Percentiles rank a stretch among this genome's conserved stretches.
Evolutionary conservation across 1,140 invertebrate genomes (phyloP).

Genomic region (Geopemphigus sp.): DNA sequence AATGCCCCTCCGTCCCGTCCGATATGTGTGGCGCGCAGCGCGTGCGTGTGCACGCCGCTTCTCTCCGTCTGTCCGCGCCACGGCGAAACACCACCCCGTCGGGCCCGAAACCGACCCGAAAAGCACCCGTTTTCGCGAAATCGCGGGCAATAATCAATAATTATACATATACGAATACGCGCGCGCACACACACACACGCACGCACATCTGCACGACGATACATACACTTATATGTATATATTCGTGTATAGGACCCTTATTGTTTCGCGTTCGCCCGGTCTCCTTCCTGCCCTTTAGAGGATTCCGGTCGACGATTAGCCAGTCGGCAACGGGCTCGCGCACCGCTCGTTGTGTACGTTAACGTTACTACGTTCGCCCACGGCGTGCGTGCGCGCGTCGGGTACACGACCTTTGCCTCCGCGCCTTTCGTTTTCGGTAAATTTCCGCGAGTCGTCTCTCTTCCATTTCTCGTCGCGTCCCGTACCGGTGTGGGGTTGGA

Average conservation of each 20-base stretch:
- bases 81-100: not conserved
- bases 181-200: not conserved
- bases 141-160: slow-evolving; percentile 48
- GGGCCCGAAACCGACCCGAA: not conserved
- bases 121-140: slow-evolving; percentile 31
- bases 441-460: not conserved
- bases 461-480: not conserved
- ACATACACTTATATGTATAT: too few relatives aligned
- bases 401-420: slow-evolving; percentile 4
- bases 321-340: not conserved
- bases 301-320: slow-evolving; percentile 33
- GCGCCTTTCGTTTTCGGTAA: not conserved
- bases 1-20: not conserved
- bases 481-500: not conserved
- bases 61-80: not conserved
- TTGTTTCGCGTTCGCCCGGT: not conserved
- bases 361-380: not conserved
- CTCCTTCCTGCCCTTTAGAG: not conserved
- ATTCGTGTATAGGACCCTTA: not conserved
- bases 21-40: not conserved
- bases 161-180: slow-evolving; percentile 29
- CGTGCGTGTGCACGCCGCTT: not conserved
- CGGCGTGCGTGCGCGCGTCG: not conserved
- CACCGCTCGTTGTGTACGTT: not conserved
- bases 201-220: not conserved